A percentile compares a stretch with the other conserved stretches of the same genome.
Evolutionary conservation across 2,888 invertebrate species (phyloP).

Genomic region (Lycophotia porphyrea): DNA sequence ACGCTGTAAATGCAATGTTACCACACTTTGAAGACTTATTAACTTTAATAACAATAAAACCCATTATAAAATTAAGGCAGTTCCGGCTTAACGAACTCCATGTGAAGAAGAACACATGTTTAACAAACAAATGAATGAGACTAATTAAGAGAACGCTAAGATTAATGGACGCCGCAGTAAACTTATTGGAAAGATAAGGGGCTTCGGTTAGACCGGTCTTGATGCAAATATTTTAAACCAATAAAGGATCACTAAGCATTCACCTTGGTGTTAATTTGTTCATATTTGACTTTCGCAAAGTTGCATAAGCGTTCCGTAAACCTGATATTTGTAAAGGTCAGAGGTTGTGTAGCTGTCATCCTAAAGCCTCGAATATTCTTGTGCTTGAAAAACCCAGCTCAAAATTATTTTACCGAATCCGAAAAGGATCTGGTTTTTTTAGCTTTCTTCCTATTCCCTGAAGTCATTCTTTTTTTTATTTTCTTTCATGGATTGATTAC

Average conservation of each 20-base stretch:
- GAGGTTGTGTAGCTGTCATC: background rate
- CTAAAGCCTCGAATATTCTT: background rate
- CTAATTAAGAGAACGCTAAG: slow-evolving; percentile 74
- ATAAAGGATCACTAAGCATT: slow-evolving; percentile 23
- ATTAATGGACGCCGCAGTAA: slow-evolving; percentile 70
- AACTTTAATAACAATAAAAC: slow-evolving; percentile 5
- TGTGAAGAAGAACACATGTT: slow-evolving; percentile 75
- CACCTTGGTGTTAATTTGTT: slow-evolving; percentile 44
- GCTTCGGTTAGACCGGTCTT: slow-evolving; percentile 14
- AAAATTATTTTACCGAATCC: background rate
- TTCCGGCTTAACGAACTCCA: slow-evolving; percentile 22
- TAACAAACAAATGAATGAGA: slow-evolving; percentile 69
- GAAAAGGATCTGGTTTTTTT: too few relatives aligned
- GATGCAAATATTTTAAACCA: slow-evolving; percentile 14
- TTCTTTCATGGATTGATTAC: background rate
- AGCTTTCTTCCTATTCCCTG: background rate
- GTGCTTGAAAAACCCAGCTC: background rate
- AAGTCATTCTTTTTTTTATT: background rate
- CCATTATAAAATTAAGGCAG: slow-evolving; percentile 6
- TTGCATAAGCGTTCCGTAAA: slow-evolving; percentile 43
- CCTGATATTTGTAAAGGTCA: slow-evolving; percentile 32
- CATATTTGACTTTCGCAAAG: slow-evolving; percentile 39
- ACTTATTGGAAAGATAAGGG: slow-evolving; percentile 53
- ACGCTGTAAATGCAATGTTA: background rate
- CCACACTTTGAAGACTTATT: background rate